Conservation (phyloP, 2,888 invertebrate genomes). For the Enchytraeus crypticus region DNA sequence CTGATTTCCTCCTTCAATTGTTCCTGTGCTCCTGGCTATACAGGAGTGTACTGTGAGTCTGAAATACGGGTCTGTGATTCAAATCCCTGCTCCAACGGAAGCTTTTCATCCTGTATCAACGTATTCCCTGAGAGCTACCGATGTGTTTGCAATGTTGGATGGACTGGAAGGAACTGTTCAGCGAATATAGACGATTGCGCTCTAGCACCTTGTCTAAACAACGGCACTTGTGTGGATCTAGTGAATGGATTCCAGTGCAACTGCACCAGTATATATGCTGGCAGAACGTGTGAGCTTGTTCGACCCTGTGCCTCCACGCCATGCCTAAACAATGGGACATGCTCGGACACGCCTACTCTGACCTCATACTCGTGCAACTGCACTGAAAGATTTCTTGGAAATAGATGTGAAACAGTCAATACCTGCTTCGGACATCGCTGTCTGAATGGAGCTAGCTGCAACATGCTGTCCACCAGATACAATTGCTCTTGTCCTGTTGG, state of each 20-base stretch:
- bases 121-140: background rate
- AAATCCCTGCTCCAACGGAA: constrained; percentile 16
- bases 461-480: background rate
- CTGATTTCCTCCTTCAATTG: constrained; percentile 35
- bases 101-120: constrained; percentile 2
- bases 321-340: constrained; percentile 39
- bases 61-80: constrained; percentile 23
- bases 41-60: constrained; percentile 28
- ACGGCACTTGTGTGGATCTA: constrained; percentile 24
- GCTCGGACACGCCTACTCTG: constrained; percentile 27
- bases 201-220: constrained; percentile 28
- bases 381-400: constrained; percentile 30
- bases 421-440: constrained; percentile 33
- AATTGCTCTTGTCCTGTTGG: constrained; percentile 13
- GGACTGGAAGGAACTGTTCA: constrained; percentile 18
- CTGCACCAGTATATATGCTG: constrained; percentile 23
- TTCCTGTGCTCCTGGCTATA: constrained; percentile 35
- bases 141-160: constrained; percentile 4
- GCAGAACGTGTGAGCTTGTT: constrained; percentile 32
- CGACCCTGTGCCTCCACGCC: constrained; percentile 33
- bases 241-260: constrained; percentile 27
- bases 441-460: constrained; percentile 34
- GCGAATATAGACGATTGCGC: constrained; percentile 21
- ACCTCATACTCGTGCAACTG: constrained; percentile 33
- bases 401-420: constrained; percentile 35